Evolutionary conservation across 2,113 vertebrate genomes (phyloP).

Genomic region (Tor tambroides): DNA sequence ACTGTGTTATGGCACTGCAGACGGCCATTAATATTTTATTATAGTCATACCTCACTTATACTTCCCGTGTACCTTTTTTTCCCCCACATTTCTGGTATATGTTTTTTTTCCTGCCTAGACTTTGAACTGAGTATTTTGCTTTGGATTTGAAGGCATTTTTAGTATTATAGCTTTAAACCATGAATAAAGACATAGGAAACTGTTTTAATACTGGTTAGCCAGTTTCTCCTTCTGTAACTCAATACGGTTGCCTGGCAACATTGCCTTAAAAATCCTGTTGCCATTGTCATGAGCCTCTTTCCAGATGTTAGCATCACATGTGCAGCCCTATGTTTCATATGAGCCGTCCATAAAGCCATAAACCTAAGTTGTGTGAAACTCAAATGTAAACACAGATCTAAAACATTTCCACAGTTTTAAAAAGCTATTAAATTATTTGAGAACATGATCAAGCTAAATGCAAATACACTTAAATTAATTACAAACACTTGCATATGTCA

Average conservation of each 20-base stretch:
- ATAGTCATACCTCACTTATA: background rate
- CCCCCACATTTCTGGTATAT: background rate
- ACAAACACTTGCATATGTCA: no score
- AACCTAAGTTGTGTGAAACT: background rate
- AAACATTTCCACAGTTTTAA: background rate
- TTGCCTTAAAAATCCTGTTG: background rate
- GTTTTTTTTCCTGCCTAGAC: background rate
- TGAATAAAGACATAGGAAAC: background rate
- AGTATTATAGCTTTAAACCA: background rate
- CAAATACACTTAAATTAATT: no score
- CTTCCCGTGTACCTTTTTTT: background rate
- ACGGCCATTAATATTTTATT: no score
- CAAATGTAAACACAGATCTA: background rate
- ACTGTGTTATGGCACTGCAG: background rate
- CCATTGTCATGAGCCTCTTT: slow-evolving; percentile 12
- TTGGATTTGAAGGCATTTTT: background rate
- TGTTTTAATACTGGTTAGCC: background rate
- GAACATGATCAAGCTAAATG: no score
- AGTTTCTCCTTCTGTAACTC: background rate
- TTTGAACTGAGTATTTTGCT: background rate
- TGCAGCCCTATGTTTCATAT: background rate
- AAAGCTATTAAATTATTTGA: background rate
- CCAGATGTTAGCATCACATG: background rate
- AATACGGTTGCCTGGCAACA: slow-evolving; percentile 23
- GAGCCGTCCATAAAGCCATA: background rate